A percentile compares a stretch with the other conserved stretches of the same genome.
Evolutionary conservation across 1,140 invertebrate genomes (phyloP).

Genomic region (Zaprionus africanus): DNA sequence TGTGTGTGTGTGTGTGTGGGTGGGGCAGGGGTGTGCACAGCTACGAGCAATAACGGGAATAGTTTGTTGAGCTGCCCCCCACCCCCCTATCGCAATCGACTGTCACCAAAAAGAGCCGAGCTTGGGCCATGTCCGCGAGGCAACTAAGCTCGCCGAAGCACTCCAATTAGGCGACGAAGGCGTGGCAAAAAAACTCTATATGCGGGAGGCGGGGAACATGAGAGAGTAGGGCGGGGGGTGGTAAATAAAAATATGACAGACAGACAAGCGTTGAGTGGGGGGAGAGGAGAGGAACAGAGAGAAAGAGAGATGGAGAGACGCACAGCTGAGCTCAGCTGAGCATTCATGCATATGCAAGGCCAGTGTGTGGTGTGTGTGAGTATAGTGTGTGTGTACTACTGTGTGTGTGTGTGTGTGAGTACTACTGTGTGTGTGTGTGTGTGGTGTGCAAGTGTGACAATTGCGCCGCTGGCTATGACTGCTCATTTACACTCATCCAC

Average conservation of each 20-base stretch:
- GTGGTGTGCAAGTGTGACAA: conserved; percentile 59
- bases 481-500: conserved; percentile 76
- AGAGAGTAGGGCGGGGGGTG: background rate
- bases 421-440: conserved; percentile 29
- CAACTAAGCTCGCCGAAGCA: conserved; percentile 44
- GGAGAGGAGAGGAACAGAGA: conserved; percentile 18
- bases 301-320: background rate
- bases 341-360: conserved; percentile 54
- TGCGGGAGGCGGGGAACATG: background rate
- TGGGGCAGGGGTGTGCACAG: background rate
- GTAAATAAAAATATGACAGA: conserved; percentile 77
- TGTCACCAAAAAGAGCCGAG: conserved; percentile 31
- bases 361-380: conserved; percentile 13
- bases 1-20: background rate
- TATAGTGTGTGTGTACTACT: conserved; percentile 18
- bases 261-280: background rate
- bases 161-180: conserved; percentile 42
- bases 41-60: conserved; percentile 13
- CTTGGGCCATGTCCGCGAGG: conserved; percentile 21
- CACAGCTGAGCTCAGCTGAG: conserved; percentile 46
- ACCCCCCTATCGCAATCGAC: conserved; percentile 5
- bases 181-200: conserved; percentile 15
- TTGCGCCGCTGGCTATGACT: conserved; percentile 71
- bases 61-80: background rate
- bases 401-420: conserved; percentile 16